Conservation (phyloP, 2,113 vertebrate genomes). For the Macrotus californicus region DNA sequence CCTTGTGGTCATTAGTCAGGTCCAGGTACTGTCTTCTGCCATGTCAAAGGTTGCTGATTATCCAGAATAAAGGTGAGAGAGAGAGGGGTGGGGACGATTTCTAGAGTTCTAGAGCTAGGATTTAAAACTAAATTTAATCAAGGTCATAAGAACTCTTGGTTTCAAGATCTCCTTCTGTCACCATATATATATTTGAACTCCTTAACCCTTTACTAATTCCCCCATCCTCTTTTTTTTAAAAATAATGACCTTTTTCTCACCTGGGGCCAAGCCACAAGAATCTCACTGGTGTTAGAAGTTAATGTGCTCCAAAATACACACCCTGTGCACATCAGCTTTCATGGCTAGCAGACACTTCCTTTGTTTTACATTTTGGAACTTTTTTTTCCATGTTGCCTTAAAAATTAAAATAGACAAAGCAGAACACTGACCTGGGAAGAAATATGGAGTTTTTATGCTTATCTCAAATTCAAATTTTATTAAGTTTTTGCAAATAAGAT, state of each 20-base stretch:
- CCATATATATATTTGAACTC: not conserved
- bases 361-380: conserved; percentile 34
- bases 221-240: not conserved
- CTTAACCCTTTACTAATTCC: not conserved
- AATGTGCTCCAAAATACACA: conserved; percentile 9
- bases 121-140: not conserved
- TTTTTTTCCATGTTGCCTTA: conserved; percentile 37
- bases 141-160: not conserved
- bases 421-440: conserved; percentile 66
- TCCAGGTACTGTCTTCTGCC: not conserved
- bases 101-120: not conserved
- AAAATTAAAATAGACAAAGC: conserved; percentile 63
- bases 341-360: not conserved
- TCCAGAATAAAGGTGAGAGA: not conserved
- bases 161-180: not conserved
- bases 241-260: not conserved
- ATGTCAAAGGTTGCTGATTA: not conserved
- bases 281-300: conserved; percentile 18
- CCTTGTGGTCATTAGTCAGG: not conserved
- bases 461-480: conserved; percentile 54
- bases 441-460: conserved; percentile 54
- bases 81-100: not conserved
- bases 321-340: not conserved
- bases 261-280: conserved; percentile 54
- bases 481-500: conserved; percentile 65